These are phyloP conservation scores for Volucella inanis DNA, from an alignment of 2,888 invertebrate genomes.

Conservation along the genomic window DNA sequence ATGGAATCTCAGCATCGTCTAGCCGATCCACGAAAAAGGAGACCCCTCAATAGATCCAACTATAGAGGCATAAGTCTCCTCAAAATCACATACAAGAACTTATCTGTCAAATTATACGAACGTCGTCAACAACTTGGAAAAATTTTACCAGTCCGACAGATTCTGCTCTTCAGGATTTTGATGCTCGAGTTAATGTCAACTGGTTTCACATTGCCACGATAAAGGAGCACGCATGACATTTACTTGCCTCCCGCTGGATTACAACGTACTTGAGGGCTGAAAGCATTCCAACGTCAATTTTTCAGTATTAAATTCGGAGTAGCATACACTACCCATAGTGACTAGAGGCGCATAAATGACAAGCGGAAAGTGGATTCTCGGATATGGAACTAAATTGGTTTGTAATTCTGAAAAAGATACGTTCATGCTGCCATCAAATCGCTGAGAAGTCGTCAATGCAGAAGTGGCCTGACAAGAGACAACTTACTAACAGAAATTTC, in stretches of 20 bases:
- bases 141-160: no score
- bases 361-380: conserved; percentile 54
- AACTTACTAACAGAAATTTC: neutral
- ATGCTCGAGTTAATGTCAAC: conserved; percentile 89
- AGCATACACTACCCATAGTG: conserved; percentile 6
- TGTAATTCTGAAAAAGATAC: conserved; percentile 42
- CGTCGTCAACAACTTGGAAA: no score
- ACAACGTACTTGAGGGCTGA: conserved; percentile 84
- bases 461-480: conserved; percentile 30
- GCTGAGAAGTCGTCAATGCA: conserved; percentile 45
- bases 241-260: conserved; percentile 87
- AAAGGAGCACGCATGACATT: conserved; percentile 88
- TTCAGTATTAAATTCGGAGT: conserved; percentile 29
- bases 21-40: no score
- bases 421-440: conserved; percentile 43
- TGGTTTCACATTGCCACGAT: conserved; percentile 86
- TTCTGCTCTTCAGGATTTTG: conserved; percentile 87
- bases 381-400: conserved; percentile 59
- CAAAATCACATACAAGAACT: no score
- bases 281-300: conserved; percentile 40
- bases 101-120: no score
- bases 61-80: no score
- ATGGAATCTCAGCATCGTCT: no score
- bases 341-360: conserved; percentile 54
- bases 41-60: no score